Evolutionary conservation across 1,140 invertebrate genomes (phyloP).

Genomic region (Hylaeus volcanicus): DNA sequence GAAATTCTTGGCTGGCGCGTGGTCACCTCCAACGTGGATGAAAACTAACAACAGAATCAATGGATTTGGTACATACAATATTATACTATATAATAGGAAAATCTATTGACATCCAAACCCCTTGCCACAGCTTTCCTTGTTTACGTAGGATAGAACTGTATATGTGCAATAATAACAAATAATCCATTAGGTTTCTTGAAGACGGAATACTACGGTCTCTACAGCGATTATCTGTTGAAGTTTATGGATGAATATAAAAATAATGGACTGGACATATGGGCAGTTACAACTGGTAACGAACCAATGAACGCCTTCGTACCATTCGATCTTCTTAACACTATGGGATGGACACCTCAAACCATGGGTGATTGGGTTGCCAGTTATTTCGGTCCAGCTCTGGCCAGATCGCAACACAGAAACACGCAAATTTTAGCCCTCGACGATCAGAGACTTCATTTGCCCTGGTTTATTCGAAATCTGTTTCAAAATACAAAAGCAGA

Average conservation of each 20-base stretch:
- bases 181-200: constrained; percentile 49
- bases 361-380: constrained; percentile 84
- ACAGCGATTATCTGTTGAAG: constrained; percentile 90
- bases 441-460: constrained; percentile 86
- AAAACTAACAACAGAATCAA: constrained; percentile 86
- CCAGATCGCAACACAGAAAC: constrained; percentile 81
- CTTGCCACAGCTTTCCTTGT: too few species aligned
- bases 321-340: constrained; percentile 83
- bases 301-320: constrained; percentile 83
- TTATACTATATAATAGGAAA: background rate
- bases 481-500: constrained; percentile 7
- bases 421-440: constrained; percentile 86
- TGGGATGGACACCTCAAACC: constrained; percentile 84
- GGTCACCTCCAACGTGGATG: constrained; percentile 96
- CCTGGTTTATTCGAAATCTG: constrained; percentile 77
- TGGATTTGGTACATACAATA: constrained; percentile 12
- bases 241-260: constrained; percentile 82
- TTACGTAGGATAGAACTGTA: too few species aligned
- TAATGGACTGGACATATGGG: constrained; percentile 83
- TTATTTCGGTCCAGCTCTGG: constrained; percentile 86
- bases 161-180: too few species aligned
- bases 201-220: constrained; percentile 87
- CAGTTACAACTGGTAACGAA: constrained; percentile 85
- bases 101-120: too few species aligned
- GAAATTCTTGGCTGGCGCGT: constrained; percentile 86